These are phyloP conservation scores for Pituophis catenifer DNA, from an alignment of 2,113 vertebrate genomes.

Conservation along the genomic window DNA sequence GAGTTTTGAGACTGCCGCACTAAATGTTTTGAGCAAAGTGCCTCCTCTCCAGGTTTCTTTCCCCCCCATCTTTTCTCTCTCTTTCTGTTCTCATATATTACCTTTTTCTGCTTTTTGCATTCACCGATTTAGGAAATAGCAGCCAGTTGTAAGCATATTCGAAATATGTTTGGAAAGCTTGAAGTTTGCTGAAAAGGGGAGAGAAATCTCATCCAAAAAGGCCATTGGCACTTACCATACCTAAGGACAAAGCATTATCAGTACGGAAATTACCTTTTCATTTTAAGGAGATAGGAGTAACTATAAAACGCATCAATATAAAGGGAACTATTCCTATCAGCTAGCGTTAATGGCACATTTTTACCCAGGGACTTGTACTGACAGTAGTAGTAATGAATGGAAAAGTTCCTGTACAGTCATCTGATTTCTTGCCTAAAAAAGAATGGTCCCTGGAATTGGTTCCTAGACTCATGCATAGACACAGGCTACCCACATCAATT, in stretches of 20 bases:
- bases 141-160: neutral
- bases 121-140: neutral
- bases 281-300: neutral
- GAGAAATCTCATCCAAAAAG: neutral
- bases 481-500: neutral
- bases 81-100: neutral
- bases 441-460: neutral
- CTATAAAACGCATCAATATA: neutral
- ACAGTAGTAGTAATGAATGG: neutral
- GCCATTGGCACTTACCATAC: neutral
- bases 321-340: neutral
- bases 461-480: neutral
- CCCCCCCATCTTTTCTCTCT: too few relatives aligned
- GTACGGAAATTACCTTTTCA: neutral
- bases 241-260: neutral
- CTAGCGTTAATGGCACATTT: neutral
- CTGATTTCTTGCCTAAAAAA: neutral
- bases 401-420: neutral
- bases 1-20: neutral
- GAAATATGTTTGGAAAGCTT: neutral
- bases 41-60: neutral
- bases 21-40: conserved; percentile 3
- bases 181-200: neutral
- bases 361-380: neutral
- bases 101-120: neutral